Evolutionary conservation across 1,140 invertebrate genomes (phyloP).

Genomic region (Saccostrea echinata): DNA sequence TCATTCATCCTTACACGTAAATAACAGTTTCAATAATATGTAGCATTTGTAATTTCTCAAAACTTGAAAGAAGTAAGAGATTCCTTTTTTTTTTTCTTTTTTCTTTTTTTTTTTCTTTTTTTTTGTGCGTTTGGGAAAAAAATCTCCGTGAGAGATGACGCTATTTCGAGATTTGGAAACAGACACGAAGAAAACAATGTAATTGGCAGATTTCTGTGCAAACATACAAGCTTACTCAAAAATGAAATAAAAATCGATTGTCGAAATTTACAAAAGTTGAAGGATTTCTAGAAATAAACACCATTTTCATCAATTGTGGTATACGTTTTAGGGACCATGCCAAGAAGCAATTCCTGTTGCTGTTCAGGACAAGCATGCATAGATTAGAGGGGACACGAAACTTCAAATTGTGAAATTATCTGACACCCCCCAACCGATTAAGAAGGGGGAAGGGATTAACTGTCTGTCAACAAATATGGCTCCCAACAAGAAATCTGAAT

Average conservation of each 20-base stretch:
- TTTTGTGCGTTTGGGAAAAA: too few species aligned
- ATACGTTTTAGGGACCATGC: background rate
- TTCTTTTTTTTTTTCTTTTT: too few species aligned
- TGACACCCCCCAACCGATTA: slow-evolving; percentile 32
- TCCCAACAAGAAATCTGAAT: background rate
- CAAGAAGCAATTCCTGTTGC: background rate
- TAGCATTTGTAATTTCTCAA: too few species aligned
- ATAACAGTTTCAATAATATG: too few species aligned
- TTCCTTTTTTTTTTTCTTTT: too few species aligned
- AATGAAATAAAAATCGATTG: slow-evolving; percentile 29
- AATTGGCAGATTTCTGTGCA: slow-evolving; percentile 1
- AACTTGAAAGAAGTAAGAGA: too few species aligned
- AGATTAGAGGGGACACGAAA: slow-evolving; percentile 15
- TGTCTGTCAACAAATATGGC: background rate
- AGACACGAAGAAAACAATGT: background rate
- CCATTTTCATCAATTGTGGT: background rate
- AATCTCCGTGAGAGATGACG: background rate
- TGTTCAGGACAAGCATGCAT: background rate
- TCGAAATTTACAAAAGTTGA: background rate
- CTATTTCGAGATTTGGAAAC: background rate
- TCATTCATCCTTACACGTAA: too few species aligned
- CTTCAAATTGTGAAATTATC: background rate
- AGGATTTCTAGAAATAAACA: slow-evolving; percentile 28
- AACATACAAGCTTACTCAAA: background rate
- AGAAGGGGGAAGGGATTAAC: slow-evolving; percentile 7